Evolutionary conservation across 2,888 invertebrate genomes (phyloP), one percentile per base, ranked within the genome.

Genomic region (Steromphala cineraria): DNA sequence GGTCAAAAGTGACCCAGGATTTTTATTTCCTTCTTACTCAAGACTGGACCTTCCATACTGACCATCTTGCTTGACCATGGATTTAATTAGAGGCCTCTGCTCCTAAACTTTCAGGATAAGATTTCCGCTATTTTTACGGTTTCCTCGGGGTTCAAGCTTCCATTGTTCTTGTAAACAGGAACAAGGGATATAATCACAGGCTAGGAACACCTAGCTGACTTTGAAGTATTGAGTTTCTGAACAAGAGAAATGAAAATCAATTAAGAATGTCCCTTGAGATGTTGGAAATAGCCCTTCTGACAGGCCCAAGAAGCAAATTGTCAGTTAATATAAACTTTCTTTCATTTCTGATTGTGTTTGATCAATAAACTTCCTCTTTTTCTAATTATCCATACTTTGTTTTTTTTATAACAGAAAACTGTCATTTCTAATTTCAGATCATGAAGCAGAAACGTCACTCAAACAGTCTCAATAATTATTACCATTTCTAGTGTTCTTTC

Each of bases 1-100:
- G 71, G 71, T 71, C 71, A 71, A 36, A 71, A 71, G 40, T 71
- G 71, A 71, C 71, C 15, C 71, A 36, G 31, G 36, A 71, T 40
- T 71, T 71, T 46, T 71, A 36, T 36, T 71, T 71, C 71, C 36
- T 71, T 71, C 15, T 71, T 71, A 71, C 71, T 71, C 36, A 71
- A 71, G 40, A 7, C 71, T 40, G 19, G 15, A 71, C 31, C 71
- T 71, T n/a, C 36, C 17, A 71, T 17, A 36, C 40, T 71, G 71
- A 71, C 71, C 71, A 71, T 31, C 71, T 36, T 19, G 19, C n/a
- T 71, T 71, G 40, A 71, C 36, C 36, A 40, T n/a, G n/a, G 71
- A 36, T 40, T 71, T 71, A 71, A 71, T 71, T 71, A 71, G 71
- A 71, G 36, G 71, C 40, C 71, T 36, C n/a, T 10, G 17, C 10